Evolutionary conservation across 1,140 invertebrate genomes (phyloP), one percentile per base, ranked within the genome.

Genomic region (Battus philenor): DNA sequence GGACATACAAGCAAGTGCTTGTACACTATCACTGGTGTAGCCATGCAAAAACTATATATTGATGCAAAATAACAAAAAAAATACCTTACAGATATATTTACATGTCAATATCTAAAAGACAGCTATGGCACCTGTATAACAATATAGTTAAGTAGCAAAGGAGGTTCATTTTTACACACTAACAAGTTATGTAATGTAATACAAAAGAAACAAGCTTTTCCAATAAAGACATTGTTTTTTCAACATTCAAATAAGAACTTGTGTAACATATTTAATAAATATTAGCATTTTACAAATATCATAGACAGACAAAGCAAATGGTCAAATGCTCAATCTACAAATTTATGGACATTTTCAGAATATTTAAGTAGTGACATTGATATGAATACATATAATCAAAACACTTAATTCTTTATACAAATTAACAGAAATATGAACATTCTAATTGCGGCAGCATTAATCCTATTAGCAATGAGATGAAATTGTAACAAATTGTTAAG

Each of bases 221-320:
- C 64, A 76, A 46, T 55, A 52, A 63, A 64, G 73, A 80, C 73
- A 80, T 77, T 67, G 64, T 72, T 67, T n/a, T n/a, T 63, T 59
- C 41, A 60, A 71, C 30, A 34, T 33, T 45, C 5, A 17, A 34
- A 11, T 36, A 36, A 62, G 54, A 50, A 33, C 54, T 57, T 48
- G 16, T 36, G 15, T 52, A 29, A 15, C 7, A 43, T 15, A 43
- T 27, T 16, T 39, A 41, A 27, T 43, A 27, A 18, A 27, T 8
- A 29, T 36, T 20, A 36, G 17, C 11, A 17, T 36, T 15, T 17
- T 43, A 43, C 16, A 43, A 39, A 43, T 43, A 29, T 17, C 26
- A 27, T 43, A 18, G 17, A 36, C 9, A 57, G 49, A 60, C 54
- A 63, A 60, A 50, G 52, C 53, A 44, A 49, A 61, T 55, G 49